Evolutionary conservation across 1,140 invertebrate genomes (phyloP), one percentile per base, ranked within the genome.

Genomic region (Leptinotarsa undecemlineata): DNA sequence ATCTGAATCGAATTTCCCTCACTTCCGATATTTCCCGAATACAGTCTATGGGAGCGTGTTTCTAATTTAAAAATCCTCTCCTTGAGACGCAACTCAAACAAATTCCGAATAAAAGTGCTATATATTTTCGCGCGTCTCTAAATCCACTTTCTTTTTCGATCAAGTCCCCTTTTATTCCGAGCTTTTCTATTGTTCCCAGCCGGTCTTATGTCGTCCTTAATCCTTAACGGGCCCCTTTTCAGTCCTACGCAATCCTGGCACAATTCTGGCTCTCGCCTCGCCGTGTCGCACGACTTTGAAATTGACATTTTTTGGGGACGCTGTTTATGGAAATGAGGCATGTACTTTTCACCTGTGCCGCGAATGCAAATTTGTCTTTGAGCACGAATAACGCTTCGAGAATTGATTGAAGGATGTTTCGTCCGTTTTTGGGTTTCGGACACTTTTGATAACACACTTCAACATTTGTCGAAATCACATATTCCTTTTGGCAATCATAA

Each of bases 121-220:
- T 76, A 76, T 76, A 76, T 76, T 71, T 67, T 68, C 62, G 42
- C 74, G 64, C 74, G 74, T 68, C 74, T 71, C 64, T 72, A 72
- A 76, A 72, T 76, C 74, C 71, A 76, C 71, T 76, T 76, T 72
- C 74, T 76, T 76, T 76, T 76, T 76, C 74, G 74, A 76, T 76
- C 74, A 76, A 71, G 33, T 66, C 71, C 51, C 74, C 71, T 68
- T 74, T 72, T 72, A 76, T 76, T 71, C 74, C 21, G 60, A 72
- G 61, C 71, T 48, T 66, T 72, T 72, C 71, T 64, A 72, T 72
- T 72, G 71, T 64, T 72, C 71, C 71, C 71, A 63, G 61, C 71
- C 71, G 71, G 71, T 72, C 71, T 72, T 48, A 42, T 72, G 71
- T 64, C 61, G 71, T 72, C 26, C 71, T 64, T 72, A 72, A 72